Evolutionary conservation across 2,113 vertebrate species (phyloP), one percentile per base, ranked within the genome.

Genomic region (Protobothrops flavoviridis): DNA sequence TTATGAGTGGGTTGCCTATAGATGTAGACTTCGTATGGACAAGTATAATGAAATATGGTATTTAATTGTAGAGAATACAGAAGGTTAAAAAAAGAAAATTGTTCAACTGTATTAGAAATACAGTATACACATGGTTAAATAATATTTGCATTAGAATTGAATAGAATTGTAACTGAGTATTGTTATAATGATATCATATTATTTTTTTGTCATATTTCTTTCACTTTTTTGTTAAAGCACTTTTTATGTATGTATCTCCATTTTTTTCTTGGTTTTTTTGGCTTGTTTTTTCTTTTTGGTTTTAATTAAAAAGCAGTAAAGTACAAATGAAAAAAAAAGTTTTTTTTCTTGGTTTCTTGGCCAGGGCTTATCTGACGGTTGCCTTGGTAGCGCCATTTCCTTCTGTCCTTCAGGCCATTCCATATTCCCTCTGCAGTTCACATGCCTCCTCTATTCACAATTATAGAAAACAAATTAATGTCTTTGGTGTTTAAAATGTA

Each of bases 401-500:
- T 20, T 39, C 33, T 43, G 17, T 81, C 74, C 74, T 81, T 43
- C 17, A 21, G 74, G 74, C 33, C 74, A 81, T 43, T 81, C 17
- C 17, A 1, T 43, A 39, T 43, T 39, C 74, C 74, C 74, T 21
- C 17, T 43, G 20, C 74, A 81, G 69, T 81, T 20, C 33, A 81
- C 69, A 43, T 21, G 74, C 33, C 17, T 21, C 74, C 50, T 12
- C 90, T 23, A 52, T 52, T 52, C 43, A 24, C 87, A 29, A 94
- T 69, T 95, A 45, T 90, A 95, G 95, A 29, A 50, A 57, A 20
- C 93, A 55, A 85, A 0, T 33, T 69, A 87, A 56, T 13, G 26
- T 94, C 87, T 26, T 5, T 85, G 93, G 93, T 96, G 91, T 64
- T 94, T 20, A 3, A 53, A 88, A 92, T 26, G 93, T 89, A 5